Evolutionary conservation across 1,140 invertebrate genomes (phyloP).

Genomic region (Solen grandis): DNA sequence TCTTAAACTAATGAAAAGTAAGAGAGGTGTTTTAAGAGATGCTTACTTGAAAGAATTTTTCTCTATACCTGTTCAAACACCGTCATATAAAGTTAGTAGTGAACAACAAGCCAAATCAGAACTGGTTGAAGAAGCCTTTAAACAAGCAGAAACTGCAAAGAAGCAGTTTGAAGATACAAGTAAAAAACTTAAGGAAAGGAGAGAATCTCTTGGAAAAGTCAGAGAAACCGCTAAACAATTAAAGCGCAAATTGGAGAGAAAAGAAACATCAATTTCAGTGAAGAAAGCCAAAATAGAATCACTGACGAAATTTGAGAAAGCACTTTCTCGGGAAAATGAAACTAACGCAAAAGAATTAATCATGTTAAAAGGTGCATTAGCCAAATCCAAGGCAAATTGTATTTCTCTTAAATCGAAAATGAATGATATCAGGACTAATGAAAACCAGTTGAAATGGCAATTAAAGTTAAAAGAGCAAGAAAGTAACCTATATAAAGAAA

Average conservation of each 20-base stretch:
- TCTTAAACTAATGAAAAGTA: background rate
- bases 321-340: background rate
- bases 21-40: background rate
- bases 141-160: background rate
- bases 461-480: too few species aligned
- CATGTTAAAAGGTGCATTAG: background rate
- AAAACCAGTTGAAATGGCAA: background rate
- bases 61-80: background rate
- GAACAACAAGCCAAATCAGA: background rate
- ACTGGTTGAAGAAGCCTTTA: background rate
- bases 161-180: background rate
- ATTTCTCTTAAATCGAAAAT: background rate
- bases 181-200: background rate
- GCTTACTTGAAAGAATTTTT: background rate
- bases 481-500: too few species aligned
- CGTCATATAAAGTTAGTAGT: background rate
- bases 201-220: background rate
- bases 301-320: too few species aligned
- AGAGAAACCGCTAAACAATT: constrained; percentile 1
- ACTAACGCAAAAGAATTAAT: background rate
- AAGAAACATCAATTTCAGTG: background rate
- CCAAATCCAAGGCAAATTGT: background rate
- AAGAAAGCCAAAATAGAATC: too few species aligned
- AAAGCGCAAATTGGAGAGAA: background rate
- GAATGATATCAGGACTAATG: background rate